Evolutionary conservation across 2,113 vertebrate genomes (phyloP).

Genomic region (Odocoileus virginianus): DNA sequence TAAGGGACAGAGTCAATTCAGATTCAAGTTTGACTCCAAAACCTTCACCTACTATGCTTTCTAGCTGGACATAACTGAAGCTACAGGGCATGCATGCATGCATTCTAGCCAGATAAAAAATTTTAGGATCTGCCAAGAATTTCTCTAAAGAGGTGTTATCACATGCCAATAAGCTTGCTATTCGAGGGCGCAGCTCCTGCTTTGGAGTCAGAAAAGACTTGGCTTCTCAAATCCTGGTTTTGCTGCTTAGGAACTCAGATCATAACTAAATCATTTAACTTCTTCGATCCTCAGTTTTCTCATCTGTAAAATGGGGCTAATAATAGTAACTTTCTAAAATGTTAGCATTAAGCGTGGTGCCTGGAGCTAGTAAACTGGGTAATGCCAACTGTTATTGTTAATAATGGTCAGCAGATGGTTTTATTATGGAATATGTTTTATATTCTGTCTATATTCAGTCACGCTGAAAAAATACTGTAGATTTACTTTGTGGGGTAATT

Average conservation of each 20-base stretch:
- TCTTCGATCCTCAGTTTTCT: not conserved
- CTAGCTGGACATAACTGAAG: not conserved
- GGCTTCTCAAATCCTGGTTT: not conserved
- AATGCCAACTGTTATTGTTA: not conserved
- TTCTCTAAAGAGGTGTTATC: not conserved
- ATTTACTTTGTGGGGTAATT: slow-evolving; percentile 11
- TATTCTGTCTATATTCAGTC: not conserved
- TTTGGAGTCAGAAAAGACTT: not conserved
- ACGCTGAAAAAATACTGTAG: not conserved
- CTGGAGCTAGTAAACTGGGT: not conserved
- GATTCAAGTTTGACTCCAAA: not conserved
- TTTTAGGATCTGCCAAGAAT: not conserved
- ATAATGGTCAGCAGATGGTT: not conserved
- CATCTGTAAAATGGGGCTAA: not conserved
- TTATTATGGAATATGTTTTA: slow-evolving; percentile 14
- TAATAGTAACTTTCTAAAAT: not conserved
- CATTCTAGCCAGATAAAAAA: not conserved
- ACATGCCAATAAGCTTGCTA: not conserved
- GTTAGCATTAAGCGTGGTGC: not conserved
- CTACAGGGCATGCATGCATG: not conserved
- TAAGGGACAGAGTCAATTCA: not conserved
- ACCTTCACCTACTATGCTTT: not conserved
- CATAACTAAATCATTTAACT: not conserved
- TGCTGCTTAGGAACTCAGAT: not conserved
- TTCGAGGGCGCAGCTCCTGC: not conserved